Percentiles rank a stretch among this genome's conserved stretches.
These are phyloP conservation scores for Barbus barbus DNA, from an alignment of 2,113 vertebrate species.

Conservation along the genomic window DNA sequence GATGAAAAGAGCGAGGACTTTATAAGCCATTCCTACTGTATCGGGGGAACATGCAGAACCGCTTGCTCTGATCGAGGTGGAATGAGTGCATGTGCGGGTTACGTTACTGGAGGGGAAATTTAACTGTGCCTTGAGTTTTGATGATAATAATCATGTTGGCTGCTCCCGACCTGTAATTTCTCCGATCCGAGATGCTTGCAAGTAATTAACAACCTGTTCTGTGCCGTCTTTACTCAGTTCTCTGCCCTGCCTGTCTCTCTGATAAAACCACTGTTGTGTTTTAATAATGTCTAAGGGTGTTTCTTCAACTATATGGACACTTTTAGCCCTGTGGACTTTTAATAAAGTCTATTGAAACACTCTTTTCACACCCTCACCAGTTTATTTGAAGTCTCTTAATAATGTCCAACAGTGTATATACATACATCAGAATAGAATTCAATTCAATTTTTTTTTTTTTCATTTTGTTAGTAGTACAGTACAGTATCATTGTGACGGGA, in stretches of 20 bases:
- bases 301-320: neutral
- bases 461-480: neutral
- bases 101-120: slow-evolving; percentile 35
- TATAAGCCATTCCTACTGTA: neutral
- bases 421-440: neutral
- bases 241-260: slow-evolving; percentile 1
- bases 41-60: neutral
- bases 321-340: neutral
- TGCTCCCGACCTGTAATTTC: slow-evolving; percentile 57
- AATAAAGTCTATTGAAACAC: neutral
- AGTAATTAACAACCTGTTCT: slow-evolving; percentile 54
- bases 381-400: neutral
- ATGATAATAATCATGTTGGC: slow-evolving; percentile 49
- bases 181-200: slow-evolving; percentile 42
- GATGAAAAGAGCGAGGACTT: neutral
- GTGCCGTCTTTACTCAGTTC: slow-evolving; percentile 35
- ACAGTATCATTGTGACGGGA: neutral
- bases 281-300: slow-evolving; percentile 21
- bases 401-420: neutral
- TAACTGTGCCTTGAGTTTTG: slow-evolving; percentile 25
- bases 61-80: slow-evolving; percentile 19
- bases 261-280: slow-evolving; percentile 19
- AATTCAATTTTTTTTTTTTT: neutral
- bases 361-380: neutral
- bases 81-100: slow-evolving; percentile 30